These are phyloP conservation scores for Campylorhamphus procurvoides DNA, from an alignment of 2,113 vertebrate genomes.

Conservation along the genomic window DNA sequence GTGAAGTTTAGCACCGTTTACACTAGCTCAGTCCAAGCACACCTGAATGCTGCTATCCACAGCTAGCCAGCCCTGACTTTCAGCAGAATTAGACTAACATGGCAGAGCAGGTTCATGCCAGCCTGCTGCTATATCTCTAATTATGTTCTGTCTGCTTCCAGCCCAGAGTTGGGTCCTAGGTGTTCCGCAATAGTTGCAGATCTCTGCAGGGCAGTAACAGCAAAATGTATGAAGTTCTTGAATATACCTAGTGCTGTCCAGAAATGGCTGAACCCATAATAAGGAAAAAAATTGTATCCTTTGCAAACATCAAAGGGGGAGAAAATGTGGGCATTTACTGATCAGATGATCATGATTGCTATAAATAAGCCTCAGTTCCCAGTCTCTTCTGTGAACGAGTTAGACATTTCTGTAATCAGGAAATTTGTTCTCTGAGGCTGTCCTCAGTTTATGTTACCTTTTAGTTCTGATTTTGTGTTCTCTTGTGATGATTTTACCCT, in stretches of 20 bases:
- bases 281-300: neutral
- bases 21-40: neutral
- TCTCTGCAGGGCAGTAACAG: neutral
- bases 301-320: neutral
- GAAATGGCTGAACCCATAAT: neutral
- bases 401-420: neutral
- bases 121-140: neutral
- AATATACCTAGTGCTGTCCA: neutral
- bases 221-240: neutral
- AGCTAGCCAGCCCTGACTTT: neutral
- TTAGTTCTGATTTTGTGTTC: neutral
- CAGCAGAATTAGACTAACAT: neutral
- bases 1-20: neutral
- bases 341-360: neutral
- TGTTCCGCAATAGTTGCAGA: neutral
- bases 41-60: neutral
- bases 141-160: neutral
- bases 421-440: neutral
- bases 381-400: neutral
- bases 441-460: neutral
- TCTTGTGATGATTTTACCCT: neutral
- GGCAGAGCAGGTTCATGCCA: neutral
- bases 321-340: neutral
- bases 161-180: neutral
- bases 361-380: neutral